Evolutionary conservation across 2,113 vertebrate genomes (phyloP), one percentile per base, ranked within the genome.

Genomic region (Noctilio leporinus): DNA sequence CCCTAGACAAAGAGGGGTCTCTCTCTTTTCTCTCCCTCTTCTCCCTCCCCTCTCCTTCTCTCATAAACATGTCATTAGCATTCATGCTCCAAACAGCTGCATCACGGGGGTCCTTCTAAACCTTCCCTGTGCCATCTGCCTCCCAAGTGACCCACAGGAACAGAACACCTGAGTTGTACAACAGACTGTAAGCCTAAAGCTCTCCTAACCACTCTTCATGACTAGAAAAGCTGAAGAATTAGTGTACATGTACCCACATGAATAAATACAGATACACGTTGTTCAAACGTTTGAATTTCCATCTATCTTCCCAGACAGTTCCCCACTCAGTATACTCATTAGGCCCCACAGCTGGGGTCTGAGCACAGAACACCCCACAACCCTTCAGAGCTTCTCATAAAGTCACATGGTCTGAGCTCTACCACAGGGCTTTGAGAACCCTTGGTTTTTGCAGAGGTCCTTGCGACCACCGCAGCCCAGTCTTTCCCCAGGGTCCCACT

Each of bases 161-260:
- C 22, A 20, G 16, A 14, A 8, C 2, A 38, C 38, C 7, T 6
- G 15, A 24, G 2, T 0, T 11, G 7, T 49, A 17, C 5, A 22
- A 45, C 7, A n/a, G 38, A 35, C 19, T n/a, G 4, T 35, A 45
- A 65, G 38, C 17, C 10, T 22, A 3, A 26, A 15, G 16, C 7
- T 28, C 5, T 28, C 77, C 33, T 92, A 16, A 26, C 19, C 40
- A 45, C 0, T 0, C 69, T 10, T 2, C 12, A 12, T 0, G 24
- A 4, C 53, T 35, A 62, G 47, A 65, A 73, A 85, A 89, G 38
- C n/a, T 51, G 33, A 64, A 43, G 19, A 43, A 62, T 65, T 67
- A 40, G 28, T 19, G 24, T 9, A 14, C 0, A 4, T 20, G 16
- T 3, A 28, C 24, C 16, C 40, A 26, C 0, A 67, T 55, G 72